Conservation (phyloP, 2,797 vertebrate species). For the Sparidentex hasta region DNA sequence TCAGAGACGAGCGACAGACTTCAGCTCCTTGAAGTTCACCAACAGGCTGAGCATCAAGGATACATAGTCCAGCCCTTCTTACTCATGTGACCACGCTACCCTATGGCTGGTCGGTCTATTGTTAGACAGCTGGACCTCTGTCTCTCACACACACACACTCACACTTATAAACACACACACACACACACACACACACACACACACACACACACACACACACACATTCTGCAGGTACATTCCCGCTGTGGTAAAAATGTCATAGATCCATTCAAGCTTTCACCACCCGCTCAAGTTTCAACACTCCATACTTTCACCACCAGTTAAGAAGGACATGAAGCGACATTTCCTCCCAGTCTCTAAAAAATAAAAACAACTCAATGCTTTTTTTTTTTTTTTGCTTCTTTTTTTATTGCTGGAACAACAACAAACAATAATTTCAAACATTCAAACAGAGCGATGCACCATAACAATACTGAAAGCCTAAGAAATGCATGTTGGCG, state of each 20-base stretch:
- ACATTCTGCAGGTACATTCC: conserved; percentile 50
- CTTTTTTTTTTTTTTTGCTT: conserved; percentile 24
- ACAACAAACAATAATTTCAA: conserved; percentile 84
- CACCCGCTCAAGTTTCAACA: conserved; percentile 53
- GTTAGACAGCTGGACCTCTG: conserved; percentile 74
- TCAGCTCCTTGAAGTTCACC: conserved; percentile 66
- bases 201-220: conserved; percentile 16
- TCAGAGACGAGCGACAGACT: conserved; percentile 55
- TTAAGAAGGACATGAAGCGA: conserved; percentile 19
- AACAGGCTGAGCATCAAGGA: conserved; percentile 76
- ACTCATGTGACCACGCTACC: conserved; percentile 81
- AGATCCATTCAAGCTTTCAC: conserved; percentile 48
- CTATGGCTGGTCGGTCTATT: conserved; percentile 83
- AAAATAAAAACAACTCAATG: conserved; percentile 38
- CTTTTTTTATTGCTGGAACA: conserved; percentile 89
- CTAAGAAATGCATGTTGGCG: conserved; percentile 64
- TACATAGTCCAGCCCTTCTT: conserved; percentile 76
- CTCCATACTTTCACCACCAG: conserved; percentile 32
- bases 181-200: conserved; percentile 23
- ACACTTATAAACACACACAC: conserved; percentile 9
- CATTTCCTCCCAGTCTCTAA: neutral
- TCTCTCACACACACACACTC: conserved; percentile 11
- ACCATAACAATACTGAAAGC: conserved; percentile 73
- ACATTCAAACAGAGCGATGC: conserved; percentile 81
- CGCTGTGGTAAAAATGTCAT: conserved; percentile 33